Evolutionary conservation across 2,113 vertebrate genomes (phyloP).

Genomic region (Blennius ocellaris): DNA sequence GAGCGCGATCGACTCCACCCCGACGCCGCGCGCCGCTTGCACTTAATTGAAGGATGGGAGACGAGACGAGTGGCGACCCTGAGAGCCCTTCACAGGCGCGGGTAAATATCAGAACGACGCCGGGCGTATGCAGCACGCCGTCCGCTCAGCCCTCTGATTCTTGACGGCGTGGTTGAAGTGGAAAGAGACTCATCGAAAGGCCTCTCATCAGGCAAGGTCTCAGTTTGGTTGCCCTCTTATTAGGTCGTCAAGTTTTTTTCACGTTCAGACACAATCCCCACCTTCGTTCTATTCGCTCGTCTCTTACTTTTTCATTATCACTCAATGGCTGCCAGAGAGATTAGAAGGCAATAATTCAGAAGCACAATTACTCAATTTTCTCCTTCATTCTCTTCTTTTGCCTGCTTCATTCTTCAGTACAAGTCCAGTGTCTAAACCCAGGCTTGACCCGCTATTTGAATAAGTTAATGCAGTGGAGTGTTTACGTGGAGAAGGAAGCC

Average conservation of each 20-base stretch:
- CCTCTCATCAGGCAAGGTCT: constrained; percentile 78
- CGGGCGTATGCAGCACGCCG: background rate
- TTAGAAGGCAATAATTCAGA: constrained; percentile 91
- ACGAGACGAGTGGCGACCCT: constrained; percentile 36
- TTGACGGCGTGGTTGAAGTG: background rate
- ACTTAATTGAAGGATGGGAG: constrained; percentile 56
- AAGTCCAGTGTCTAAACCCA: constrained; percentile 85
- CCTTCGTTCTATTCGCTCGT: background rate
- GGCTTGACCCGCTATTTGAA: constrained; percentile 91
- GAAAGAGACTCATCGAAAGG: constrained; percentile 38
- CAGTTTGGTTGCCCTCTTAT: constrained; percentile 82
- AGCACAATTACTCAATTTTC: constrained; percentile 87
- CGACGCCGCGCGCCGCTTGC: constrained; percentile 3
- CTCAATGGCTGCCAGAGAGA: constrained; percentile 84
- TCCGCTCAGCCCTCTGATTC: constrained; percentile 36
- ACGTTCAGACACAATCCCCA: constrained; percentile 60
- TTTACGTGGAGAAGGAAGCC: constrained; percentile 82
- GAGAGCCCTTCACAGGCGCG: constrained; percentile 33
- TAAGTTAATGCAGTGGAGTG: constrained; percentile 89
- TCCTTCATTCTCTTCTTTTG: constrained; percentile 60
- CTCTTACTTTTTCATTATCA: constrained; percentile 82
- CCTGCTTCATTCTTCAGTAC: constrained; percentile 79
- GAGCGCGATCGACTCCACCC: constrained; percentile 19
- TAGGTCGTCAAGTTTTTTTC: constrained; percentile 79
- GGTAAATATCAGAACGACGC: constrained; percentile 53